A percentile compares a stretch with the other conserved stretches of the same genome.
Conservation (phyloP, 2,797 vertebrate species). For the Acomys russatus region DNA sequence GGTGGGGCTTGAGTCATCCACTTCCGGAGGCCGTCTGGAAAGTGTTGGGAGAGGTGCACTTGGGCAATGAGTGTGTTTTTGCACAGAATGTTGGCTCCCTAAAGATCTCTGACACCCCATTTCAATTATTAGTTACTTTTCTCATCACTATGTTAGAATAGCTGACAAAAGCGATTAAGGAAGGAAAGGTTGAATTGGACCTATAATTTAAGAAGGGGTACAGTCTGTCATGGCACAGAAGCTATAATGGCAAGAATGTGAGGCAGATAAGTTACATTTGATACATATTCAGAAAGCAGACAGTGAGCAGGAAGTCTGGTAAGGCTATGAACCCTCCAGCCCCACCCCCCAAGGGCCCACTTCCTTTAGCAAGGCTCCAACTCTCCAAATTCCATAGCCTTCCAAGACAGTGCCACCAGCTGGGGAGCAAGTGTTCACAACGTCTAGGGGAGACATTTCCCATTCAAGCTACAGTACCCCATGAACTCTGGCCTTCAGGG, state of each 20-base stretch:
- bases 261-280: background rate
- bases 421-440: background rate
- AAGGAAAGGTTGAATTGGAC: background rate
- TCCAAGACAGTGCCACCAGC: background rate
- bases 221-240: background rate
- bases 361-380: background rate
- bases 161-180: background rate
- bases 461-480: background rate
- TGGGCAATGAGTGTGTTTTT: background rate
- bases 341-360: background rate
- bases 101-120: background rate
- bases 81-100: background rate
- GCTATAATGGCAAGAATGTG: background rate
- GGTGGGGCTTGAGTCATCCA: background rate
- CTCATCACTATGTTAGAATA: background rate
- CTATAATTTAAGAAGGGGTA: background rate
- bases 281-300: background rate
- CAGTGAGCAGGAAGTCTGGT: background rate
- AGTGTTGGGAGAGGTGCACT: background rate
- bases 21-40: background rate
- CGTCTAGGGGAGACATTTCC: background rate
- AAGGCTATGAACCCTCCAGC: background rate
- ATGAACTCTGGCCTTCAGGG: background rate
- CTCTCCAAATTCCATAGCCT: background rate
- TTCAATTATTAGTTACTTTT: background rate